These are phyloP conservation scores for Schizopygopsis pylzovi DNA, from an alignment of 2,797 vertebrate genomes.

Conservation along the genomic window DNA sequence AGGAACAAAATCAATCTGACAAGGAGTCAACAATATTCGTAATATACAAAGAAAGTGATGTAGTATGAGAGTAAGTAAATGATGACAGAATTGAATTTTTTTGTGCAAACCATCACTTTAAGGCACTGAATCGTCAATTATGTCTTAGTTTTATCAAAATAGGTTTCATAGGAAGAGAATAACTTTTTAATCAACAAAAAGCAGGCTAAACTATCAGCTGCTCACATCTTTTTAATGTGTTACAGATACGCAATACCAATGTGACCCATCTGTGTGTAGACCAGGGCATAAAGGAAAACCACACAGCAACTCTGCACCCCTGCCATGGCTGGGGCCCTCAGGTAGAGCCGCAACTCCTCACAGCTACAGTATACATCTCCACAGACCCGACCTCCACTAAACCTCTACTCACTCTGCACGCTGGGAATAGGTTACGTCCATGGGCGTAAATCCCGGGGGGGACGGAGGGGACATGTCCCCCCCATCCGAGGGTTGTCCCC, in stretches of 20 bases:
- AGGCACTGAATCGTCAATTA: neutral
- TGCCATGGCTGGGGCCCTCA: slow-evolving; percentile 96
- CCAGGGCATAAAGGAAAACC: slow-evolving; percentile 93
- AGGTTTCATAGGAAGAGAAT: neutral
- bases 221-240: slow-evolving; percentile 37
- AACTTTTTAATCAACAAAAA: slow-evolving; percentile 16
- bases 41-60: neutral
- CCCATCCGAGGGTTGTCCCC: too few relatives aligned
- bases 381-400: slow-evolving; percentile 36
- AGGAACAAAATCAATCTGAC: neutral
- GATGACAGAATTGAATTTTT: neutral
- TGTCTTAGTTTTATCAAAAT: neutral
- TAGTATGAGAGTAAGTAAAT: neutral
- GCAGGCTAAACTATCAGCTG: neutral
- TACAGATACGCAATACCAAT: slow-evolving; percentile 92
- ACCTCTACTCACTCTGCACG: slow-evolving; percentile 12
- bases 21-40: neutral
- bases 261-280: slow-evolving; percentile 93
- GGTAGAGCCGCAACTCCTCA: slow-evolving; percentile 73
- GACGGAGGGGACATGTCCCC: too few relatives aligned
- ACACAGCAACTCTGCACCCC: slow-evolving; percentile 92
- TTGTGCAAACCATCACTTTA: neutral
- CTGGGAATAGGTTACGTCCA: slow-evolving; percentile 36
- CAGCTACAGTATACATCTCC: neutral
- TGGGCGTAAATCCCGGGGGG: too few relatives aligned